These are phyloP conservation scores for Enteromius mattozi DNA, from an alignment of 2,797 vertebrate genomes.

Conservation along the genomic window DNA sequence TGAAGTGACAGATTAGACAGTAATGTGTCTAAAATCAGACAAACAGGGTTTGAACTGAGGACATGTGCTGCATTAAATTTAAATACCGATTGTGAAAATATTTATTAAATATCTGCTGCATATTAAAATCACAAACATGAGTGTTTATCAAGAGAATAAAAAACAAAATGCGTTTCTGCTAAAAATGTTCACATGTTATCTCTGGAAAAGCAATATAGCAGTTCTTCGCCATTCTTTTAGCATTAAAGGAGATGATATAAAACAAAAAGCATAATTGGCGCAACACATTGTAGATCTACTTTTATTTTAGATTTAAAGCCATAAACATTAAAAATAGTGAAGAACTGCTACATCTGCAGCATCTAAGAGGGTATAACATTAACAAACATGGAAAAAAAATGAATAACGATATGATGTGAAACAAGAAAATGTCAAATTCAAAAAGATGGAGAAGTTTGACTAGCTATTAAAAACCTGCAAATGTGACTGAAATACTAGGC, in stretches of 20 bases:
- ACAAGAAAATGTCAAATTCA: not conserved
- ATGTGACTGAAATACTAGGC: not conserved
- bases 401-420: not conserved
- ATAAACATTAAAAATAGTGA: conserved; percentile 11
- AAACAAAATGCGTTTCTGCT: not conserved
- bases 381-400: conserved; percentile 15
- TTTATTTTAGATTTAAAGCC: not conserved
- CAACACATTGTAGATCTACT: not conserved
- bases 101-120: conserved; percentile 14
- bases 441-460: not conserved
- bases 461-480: not conserved
- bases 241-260: not conserved
- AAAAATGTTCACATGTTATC: not conserved
- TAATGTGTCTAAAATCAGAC: not conserved
- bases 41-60: conserved; percentile 9
- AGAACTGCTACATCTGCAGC: conserved; percentile 26
- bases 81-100: conserved; percentile 3
- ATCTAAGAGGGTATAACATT: conserved; percentile 3
- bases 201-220: conserved; percentile 32
- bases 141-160: not conserved
- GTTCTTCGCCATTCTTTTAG: conserved; percentile 27
- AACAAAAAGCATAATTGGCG: not conserved
- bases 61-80: not conserved
- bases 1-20: not conserved
- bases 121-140: conserved; percentile 21